Base-by-base conservation (phyloP, 2,113 vertebrate species). In the Cephalopterus ornatus region DNA sequence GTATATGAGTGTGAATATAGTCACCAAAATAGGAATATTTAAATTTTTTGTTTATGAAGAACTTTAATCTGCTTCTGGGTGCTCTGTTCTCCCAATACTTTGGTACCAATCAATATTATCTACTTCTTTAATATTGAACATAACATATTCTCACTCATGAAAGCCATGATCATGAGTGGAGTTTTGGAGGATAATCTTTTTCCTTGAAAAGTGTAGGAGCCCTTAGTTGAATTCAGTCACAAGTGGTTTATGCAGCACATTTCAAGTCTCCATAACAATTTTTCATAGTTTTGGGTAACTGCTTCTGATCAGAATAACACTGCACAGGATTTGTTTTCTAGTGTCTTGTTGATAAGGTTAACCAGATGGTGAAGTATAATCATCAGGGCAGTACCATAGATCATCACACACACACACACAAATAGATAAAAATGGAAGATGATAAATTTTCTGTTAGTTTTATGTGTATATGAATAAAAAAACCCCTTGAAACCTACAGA, bases 321-420 rank as follows among this genome's bases (percentile, higher is more conserved):
- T 93, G 76, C 83, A 71, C 49, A 91, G 87, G 33, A 94, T 96
- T 96, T 97, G 84, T 97, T 97, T 98, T 89, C 97, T 92, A 95
- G 86, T 95, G 92, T 93, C 96, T 97, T 95, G 22, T 89, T 97
- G 96, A 97, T 96, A 96, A 97, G 97, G 97, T 97, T 98, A 98
- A 98, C 92, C 88, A 96, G 96, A 92, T 88, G 81, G 96, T 91
- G 77, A 97, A 95, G 95, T 91, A 72, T 70, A 96, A 95, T 96
- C 84, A 86, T 93, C 93, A 73, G 72, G 94, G 93, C 95, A 95
- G 93, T 91, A 92, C 35, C 59, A 92, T 78, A 92, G 85, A 91
- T 98, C 95, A 95, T 83, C 80, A 65, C 55, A 62, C 22, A 59
- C 39, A 53, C 17, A 67, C 53, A 32, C 62, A 75, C 24, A 76